phyloP scores from a whole-genome alignment of 1,140 invertebrate genomes.

The Caerostris extrusa region DNA sequence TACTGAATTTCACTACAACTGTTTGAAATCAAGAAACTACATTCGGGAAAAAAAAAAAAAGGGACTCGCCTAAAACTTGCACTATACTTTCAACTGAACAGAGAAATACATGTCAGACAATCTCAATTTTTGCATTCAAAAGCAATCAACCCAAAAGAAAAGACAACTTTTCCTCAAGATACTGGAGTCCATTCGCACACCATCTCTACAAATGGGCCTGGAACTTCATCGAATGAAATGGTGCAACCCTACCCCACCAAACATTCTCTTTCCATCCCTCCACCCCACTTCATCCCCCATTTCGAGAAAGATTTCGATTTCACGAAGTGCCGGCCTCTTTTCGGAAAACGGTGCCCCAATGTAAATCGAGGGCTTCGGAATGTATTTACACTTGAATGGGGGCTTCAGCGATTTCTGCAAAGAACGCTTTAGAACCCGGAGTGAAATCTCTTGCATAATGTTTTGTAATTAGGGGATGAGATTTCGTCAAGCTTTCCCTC shows the following conservation, averaged over 20 bases:
- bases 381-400: conserved; percentile 65
- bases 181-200: not conserved
- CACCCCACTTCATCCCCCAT: not conserved
- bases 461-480: conserved; percentile 65
- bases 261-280: not conserved
- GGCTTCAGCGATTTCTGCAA: conserved; percentile 32
- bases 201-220: conserved; percentile 13
- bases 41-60: too few species aligned
- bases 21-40: too few species aligned
- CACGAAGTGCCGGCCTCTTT: conserved; percentile 32
- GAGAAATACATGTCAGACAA: not conserved
- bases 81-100: not conserved
- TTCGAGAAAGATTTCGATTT: conserved; percentile 52
- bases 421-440: not conserved
- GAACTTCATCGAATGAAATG: conserved; percentile 29
- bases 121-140: not conserved
- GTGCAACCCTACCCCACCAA: not conserved
- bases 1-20: too few species aligned
- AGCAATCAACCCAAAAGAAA: not conserved
- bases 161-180: conserved; percentile 9
- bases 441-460: conserved; percentile 67
- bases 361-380: conserved; percentile 57
- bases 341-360: conserved; percentile 32
- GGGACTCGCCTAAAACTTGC: too few species aligned
- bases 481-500: not conserved